These are phyloP conservation scores for Brienomyrus brachyistius DNA, from an alignment of 2,113 vertebrate species.

Conservation along the genomic window DNA sequence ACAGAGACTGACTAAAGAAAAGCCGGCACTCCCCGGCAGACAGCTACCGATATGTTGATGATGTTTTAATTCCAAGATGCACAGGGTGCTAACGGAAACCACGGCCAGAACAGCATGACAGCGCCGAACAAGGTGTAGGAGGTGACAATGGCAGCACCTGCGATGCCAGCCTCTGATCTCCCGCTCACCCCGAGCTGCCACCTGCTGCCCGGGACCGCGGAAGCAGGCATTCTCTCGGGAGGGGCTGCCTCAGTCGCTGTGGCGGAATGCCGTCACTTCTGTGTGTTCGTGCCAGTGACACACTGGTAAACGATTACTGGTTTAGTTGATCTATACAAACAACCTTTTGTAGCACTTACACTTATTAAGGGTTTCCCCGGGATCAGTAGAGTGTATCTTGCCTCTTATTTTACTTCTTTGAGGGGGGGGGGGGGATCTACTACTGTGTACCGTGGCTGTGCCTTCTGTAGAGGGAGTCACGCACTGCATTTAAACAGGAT, in stretches of 20 bases:
- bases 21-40: not conserved
- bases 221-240: not conserved
- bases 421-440: not conserved
- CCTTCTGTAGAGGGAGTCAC: not conserved
- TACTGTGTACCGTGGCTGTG: not conserved
- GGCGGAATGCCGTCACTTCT: not conserved
- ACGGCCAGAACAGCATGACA: not conserved
- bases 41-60: not conserved
- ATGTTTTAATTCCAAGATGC: not conserved
- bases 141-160: not conserved
- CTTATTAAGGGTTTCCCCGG: not conserved
- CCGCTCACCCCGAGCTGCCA: not conserved
- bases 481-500: not conserved
- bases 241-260: not conserved
- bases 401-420: not conserved
- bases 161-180: not conserved
- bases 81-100: not conserved
- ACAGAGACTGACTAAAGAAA: not conserved
- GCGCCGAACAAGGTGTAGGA: not conserved
- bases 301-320: not conserved
- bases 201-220: not conserved
- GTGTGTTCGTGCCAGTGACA: not conserved
- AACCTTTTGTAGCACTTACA: not conserved
- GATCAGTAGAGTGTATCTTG: not conserved
- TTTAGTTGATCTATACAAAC: not conserved